Evolutionary conservation across 2,888 invertebrate genomes (phyloP), one percentile per base, ranked within the genome.

Genomic region (Archips xylosteana): DNA sequence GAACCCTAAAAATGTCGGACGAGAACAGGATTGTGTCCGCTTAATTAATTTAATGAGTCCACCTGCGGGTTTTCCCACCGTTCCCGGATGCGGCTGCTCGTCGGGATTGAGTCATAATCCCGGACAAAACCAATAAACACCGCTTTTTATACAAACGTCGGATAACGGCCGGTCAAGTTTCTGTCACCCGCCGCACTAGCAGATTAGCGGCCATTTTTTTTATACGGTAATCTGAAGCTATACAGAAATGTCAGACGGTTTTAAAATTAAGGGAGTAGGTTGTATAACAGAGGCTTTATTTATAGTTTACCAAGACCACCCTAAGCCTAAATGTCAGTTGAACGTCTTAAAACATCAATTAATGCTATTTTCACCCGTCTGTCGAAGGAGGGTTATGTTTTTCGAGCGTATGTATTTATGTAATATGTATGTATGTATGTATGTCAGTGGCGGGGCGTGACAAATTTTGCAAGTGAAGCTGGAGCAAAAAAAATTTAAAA

Each of bases 41-140:
- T 61, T 72, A 72, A 72, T 72, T 45, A 70, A 60, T 39, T 65
- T 49, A 68, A 68, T 45, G 67, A 57, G 51, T 57, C 68, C 63
- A 51, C 59, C 59, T 49, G 71, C 68, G 49, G 62, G 72, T 45
- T 34, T 57, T 65, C 63, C 68, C 68, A 42, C 39, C 66, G 60
- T 45, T 47, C 64, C 64, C 51, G 57, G 51, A 61, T 32, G 66
- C 45, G 15, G 57, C 57, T 12, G 23, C 10, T 23, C 39, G 57
- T 13, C 60, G 59, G 39, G 73, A 73, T 51, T 64, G 73, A 64
- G 63, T 34, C 59, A 63, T 73, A 59, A 68, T 73, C 68, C 63
- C 67, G 57, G 36, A 45, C 62, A 68, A 63, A 59, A 51, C 63
- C 54, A 54, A 67, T 69, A 73, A 73, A 63, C 67, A 57, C 60